A percentile compares a stretch with the other conserved stretches of the same genome.
phyloP scores from a whole-genome alignment of 2,888 invertebrate genomes.

The Stratiomys singularior region DNA sequence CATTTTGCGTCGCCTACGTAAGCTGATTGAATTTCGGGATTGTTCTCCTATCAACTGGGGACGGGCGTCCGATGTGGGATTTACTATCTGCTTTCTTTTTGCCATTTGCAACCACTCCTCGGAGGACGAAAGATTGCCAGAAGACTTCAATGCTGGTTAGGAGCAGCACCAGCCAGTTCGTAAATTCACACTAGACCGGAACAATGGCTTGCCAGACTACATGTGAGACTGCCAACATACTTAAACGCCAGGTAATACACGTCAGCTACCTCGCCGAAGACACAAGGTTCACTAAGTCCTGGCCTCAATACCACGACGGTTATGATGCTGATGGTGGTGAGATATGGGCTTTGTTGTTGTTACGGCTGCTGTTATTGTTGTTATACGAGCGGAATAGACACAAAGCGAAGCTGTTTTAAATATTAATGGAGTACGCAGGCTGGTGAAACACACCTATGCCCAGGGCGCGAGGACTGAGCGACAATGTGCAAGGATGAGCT shows the following conservation, averaged over 20 bases:
- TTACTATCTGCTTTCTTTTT: too few species aligned
- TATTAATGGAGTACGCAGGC: conserved; percentile 37
- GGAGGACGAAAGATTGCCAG: too few species aligned
- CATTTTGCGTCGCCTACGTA: too few species aligned
- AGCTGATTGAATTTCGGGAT: too few species aligned
- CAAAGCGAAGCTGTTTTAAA: conserved; percentile 39
- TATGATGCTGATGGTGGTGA: background rate
- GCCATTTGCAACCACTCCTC: too few species aligned
- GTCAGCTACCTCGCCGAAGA: background rate
- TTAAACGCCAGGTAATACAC: conserved; percentile 15
- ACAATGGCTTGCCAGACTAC: conserved; percentile 15
- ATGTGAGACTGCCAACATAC: conserved; percentile 34
- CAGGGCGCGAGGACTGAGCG: background rate
- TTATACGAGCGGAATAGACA: conserved; percentile 4
- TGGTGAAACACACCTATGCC: conserved; percentile 19
- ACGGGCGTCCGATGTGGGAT: too few species aligned
- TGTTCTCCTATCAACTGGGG: too few species aligned
- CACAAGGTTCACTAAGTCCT: conserved; percentile 1
- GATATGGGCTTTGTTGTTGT: background rate
- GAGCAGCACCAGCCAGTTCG: conserved; percentile 24
- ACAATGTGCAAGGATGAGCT: background rate
- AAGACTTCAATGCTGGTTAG: background rate
- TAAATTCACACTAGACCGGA: conserved; percentile 33
- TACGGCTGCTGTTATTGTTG: conserved; percentile 3
- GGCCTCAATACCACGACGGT: background rate